Evolutionary conservation across 2,113 vertebrate species (phyloP), one percentile per base, ranked within the genome.

Genomic region (Eurypyga helias): DNA sequence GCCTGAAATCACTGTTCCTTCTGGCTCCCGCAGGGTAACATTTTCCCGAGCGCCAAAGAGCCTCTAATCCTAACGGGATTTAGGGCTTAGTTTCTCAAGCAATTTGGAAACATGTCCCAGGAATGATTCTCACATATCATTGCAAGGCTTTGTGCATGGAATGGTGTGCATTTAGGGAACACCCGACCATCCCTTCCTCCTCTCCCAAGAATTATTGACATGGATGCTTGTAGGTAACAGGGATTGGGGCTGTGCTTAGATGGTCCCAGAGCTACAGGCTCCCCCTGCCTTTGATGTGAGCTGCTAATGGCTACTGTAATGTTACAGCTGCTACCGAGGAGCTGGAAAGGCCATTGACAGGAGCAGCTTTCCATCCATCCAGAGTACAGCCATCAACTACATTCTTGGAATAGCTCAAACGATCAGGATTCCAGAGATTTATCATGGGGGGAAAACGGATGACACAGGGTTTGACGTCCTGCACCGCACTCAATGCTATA

Each of bases 351-450:
- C 43, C 85, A 82, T 11, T 25, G 91, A 11, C 34, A 67, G 58
- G 83, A 76, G 76, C 28, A 84, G 70, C 64, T 92, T 91, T 94
- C 89, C 93, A 87, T 69, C 91, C 81, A 70, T 16, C 54, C 91
- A 34, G 43, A 82, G 81, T 72, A 61, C 67, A 81, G 87, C 33
- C 72, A 95, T 58, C 34, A 46, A 2, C 65, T 31, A 14, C 92
- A 93, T 94, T 85, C 76, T 41, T 93, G 83, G 91, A 95, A 96
- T 82, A 96, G 38, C 66, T 84, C 38, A 57, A 52, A 77, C 72
- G 55, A 54, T 15, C 17, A 19, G 72, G 51, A 13, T 55, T 83
- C 72, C 77, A 57, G 78, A 65, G 78, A 65, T 41, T 8, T 3
- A 41, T 24, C 48, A 43, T 52, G 19, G 38, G 52, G 61, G 20